Conservation (phyloP, 2,797 vertebrate species). For the Arctocebus calabarensis region DNA sequence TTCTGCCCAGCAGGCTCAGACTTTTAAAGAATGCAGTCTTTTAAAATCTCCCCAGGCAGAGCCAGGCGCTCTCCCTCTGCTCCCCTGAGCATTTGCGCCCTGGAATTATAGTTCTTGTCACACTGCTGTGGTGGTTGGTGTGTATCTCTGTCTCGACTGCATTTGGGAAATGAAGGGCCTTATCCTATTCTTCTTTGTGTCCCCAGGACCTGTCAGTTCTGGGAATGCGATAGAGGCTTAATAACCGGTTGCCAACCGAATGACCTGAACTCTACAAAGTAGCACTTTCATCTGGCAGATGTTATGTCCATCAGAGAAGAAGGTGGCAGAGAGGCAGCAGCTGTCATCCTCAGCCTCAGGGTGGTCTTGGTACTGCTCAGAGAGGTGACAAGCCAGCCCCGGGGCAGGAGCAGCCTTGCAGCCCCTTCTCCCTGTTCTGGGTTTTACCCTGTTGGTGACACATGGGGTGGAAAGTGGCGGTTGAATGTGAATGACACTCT, state of each 20-base stretch:
- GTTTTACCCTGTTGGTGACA: neutral
- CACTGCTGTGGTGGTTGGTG: fast-evolving
- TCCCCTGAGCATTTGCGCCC: neutral
- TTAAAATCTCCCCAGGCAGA: neutral
- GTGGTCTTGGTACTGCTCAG: neutral
- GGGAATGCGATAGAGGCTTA: neutral
- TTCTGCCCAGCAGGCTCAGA: neutral
- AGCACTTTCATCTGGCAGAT: fast-evolving
- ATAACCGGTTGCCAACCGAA: neutral
- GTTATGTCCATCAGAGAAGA: neutral
- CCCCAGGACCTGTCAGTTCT: neutral
- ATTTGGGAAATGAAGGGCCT: neutral
- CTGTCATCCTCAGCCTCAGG: neutral
- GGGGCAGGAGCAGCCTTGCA: neutral
- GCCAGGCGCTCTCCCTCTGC: fast-evolving
- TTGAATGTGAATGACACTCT: neutral
- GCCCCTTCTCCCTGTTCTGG: neutral
- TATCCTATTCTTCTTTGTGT: neutral
- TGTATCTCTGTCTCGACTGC: neutral
- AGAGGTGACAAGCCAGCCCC: neutral
- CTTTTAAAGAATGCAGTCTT: fast-evolving
- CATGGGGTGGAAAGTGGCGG: neutral
- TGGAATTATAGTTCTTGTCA: neutral
- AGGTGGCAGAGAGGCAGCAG: neutral
- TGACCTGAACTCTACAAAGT: neutral